These are phyloP conservation scores for Pangasianodon hypophthalmus DNA, from an alignment of 2,113 vertebrate species.

Conservation along the genomic window DNA sequence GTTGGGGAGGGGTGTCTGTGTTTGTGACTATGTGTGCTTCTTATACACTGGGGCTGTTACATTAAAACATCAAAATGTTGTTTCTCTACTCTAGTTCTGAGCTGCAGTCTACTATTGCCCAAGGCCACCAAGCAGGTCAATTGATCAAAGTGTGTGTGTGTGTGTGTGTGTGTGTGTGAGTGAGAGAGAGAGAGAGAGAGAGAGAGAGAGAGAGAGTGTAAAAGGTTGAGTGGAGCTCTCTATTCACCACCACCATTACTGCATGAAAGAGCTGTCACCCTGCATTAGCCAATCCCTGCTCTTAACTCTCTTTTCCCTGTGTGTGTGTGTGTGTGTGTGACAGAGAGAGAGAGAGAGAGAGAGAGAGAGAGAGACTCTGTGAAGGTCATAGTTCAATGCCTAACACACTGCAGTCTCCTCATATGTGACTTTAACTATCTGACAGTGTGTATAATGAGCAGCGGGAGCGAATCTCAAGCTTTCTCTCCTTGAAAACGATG, in stretches of 20 bases:
- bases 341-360: slow-evolving; percentile 44
- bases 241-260: slow-evolving; percentile 78
- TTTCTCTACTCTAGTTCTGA: slow-evolving; percentile 57
- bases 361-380: slow-evolving; percentile 54
- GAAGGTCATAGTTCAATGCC: slow-evolving; percentile 67
- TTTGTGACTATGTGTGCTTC: not conserved
- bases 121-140: slow-evolving; percentile 54
- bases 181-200: too few relatives aligned
- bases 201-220: not conserved
- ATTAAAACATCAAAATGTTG: slow-evolving; percentile 46
- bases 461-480: not conserved
- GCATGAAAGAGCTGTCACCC: slow-evolving; percentile 79
- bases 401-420: slow-evolving; percentile 47
- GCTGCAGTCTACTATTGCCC: slow-evolving; percentile 61
- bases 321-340: slow-evolving; percentile 34
- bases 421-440: slow-evolving; percentile 3
- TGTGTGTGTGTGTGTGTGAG: slow-evolving; percentile 38
- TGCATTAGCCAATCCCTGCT: slow-evolving; percentile 70
- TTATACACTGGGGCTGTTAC: slow-evolving; percentile 57
- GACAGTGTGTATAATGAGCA: slow-evolving; percentile 29
- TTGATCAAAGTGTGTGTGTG: slow-evolving; percentile 49
- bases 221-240: slow-evolving; percentile 72
- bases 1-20: slow-evolving; percentile 14
- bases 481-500: not conserved
- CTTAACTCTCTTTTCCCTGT: slow-evolving; percentile 57